A percentile compares a stretch with the other conserved stretches of the same genome.
Conservation (phyloP, 2,888 invertebrate genomes). For the Catocala fraxini region DNA sequence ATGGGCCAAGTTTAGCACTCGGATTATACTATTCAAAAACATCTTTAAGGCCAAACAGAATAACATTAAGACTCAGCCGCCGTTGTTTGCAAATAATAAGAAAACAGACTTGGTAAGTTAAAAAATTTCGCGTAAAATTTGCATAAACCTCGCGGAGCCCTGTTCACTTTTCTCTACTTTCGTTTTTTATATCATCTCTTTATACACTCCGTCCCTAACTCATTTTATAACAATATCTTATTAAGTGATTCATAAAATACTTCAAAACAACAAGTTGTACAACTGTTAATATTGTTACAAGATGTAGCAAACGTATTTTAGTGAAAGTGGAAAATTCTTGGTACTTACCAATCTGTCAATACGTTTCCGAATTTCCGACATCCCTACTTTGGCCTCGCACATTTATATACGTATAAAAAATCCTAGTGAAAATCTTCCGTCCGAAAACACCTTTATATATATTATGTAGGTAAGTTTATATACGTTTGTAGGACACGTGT, state of each 20-base stretch:
- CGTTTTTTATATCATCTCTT: slow-evolving; percentile 72
- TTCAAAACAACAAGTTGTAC: slow-evolving; percentile 37
- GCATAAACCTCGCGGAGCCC: slow-evolving; percentile 79
- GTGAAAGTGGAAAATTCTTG: slow-evolving; percentile 24
- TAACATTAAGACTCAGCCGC: slow-evolving; percentile 68
- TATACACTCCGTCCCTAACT: slow-evolving; percentile 66
- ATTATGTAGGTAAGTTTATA: slow-evolving; percentile 51
- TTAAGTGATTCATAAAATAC: slow-evolving; percentile 48
- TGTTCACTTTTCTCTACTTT: slow-evolving; percentile 74
- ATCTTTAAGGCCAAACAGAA: slow-evolving; percentile 59
- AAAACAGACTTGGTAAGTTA: slow-evolving; percentile 78
- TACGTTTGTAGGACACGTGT: slow-evolving; percentile 54
- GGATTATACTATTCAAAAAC: slow-evolving; percentile 62
- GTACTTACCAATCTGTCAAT: slow-evolving; percentile 40
- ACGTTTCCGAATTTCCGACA: slow-evolving; percentile 35
- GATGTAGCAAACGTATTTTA: slow-evolving; percentile 21
- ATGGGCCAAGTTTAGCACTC: slow-evolving; percentile 54
- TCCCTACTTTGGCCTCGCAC: slow-evolving; percentile 39
- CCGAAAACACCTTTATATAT: slow-evolving; percentile 51
- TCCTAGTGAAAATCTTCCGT: slow-evolving; percentile 50
- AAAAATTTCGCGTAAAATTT: slow-evolving; percentile 81
- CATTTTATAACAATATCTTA: slow-evolving; percentile 68
- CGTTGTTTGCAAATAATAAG: slow-evolving; percentile 82
- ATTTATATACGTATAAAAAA: slow-evolving; percentile 52
- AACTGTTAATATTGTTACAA: slow-evolving; percentile 36